Evolutionary conservation across 2,797 vertebrate genomes (phyloP), one percentile per base, ranked within the genome.

Genomic region (Arctocebus calabarensis): DNA sequence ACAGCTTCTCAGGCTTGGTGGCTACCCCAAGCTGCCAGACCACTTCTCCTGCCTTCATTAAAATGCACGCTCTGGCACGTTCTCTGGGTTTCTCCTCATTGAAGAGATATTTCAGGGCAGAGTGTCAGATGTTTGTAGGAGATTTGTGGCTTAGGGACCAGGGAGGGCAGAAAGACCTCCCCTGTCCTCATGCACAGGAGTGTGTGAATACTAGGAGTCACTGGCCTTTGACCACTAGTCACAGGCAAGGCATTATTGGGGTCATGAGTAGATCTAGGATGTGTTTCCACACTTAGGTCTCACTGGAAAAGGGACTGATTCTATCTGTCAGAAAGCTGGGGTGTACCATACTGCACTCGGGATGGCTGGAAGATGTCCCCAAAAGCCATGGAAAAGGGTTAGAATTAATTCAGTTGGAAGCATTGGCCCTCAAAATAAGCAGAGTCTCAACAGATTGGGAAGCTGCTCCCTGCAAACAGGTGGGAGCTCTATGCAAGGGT

Each of bases 241-340:
- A 40, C 0, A 0, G 32, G 34, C 32, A 45, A 23, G 13, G n/a
- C 32, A 3, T 20, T 27, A 9, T 14, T 77, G 27, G 77, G 12
- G 12, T 87, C 13, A 0, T 7, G 27, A 55, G 25, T 66, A 20
- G 48, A 14, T 43, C 32, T 83, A 16, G 62, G 64, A 25, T 45
- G 48, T 86, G 68, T 37, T 59, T 45, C 70, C 2, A 0, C 7
- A 70, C 37, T 81, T 17, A 48, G 59, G 71, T 81, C 32, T 68
- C 68, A 3, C 0, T 1, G 25, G 17, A 7, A 91, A 19, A 64
- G 77, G 48, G 37, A 66, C 43, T 9, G 29, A 74, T 45, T 23
- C 79, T 27, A 8, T 48, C 55, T 34, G 57, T n/a, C 40, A 55
- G 59, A 57, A 88, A 79, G 13, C n/a, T 23, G 4, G 29, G 2